Percentiles rank a stretch among this genome's conserved stretches.
phyloP scores from a whole-genome alignment of 1,140 invertebrate species.

The Euglossa dilemma region DNA sequence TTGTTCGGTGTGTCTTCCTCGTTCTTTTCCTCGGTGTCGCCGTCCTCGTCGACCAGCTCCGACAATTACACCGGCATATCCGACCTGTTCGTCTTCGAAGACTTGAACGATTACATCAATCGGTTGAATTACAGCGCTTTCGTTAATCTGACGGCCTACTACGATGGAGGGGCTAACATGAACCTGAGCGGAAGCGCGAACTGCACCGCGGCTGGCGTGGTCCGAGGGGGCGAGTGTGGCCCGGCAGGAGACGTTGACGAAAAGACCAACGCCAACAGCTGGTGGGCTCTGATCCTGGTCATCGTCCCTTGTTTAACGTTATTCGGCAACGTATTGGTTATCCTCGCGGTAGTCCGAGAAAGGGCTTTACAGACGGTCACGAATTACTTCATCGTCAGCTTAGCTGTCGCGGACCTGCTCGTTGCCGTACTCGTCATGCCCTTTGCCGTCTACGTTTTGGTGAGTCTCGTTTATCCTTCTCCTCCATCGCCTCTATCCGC shows the following conservation, averaged over 20 bases:
- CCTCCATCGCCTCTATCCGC: no score
- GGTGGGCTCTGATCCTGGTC: slow-evolving; percentile 93
- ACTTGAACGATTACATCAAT: slow-evolving; percentile 79
- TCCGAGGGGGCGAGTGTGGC: slow-evolving; percentile 56
- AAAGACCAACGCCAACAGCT: slow-evolving; percentile 85
- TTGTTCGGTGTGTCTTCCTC: slow-evolving; percentile 4
- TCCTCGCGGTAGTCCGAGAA: slow-evolving; percentile 95
- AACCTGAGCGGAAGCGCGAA: slow-evolving; percentile 72
- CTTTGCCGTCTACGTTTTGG: slow-evolving; percentile 95
- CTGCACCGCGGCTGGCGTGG: slow-evolving; percentile 72
- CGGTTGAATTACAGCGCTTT: slow-evolving; percentile 77
- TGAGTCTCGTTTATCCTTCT: slow-evolving; percentile 62
- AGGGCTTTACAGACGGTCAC: slow-evolving; percentile 96
- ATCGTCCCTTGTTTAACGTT: slow-evolving; percentile 96
- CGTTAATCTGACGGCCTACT: slow-evolving; percentile 76
- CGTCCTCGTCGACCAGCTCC: slow-evolving; percentile 59
- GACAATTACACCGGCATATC: slow-evolving; percentile 78
- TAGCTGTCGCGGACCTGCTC: slow-evolving; percentile 98
- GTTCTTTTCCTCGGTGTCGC: slow-evolving; percentile 38
- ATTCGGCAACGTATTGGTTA: slow-evolving; percentile 98
- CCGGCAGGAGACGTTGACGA: slow-evolving; percentile 61
- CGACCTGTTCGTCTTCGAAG: slow-evolving; percentile 79
- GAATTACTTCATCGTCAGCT: slow-evolving; percentile 99
- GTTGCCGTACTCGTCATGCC: slow-evolving; percentile 99
- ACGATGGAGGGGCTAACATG: slow-evolving; percentile 66